Conservation (phyloP, 2,113 vertebrate genomes). For the Lophura nycthemera region DNA sequence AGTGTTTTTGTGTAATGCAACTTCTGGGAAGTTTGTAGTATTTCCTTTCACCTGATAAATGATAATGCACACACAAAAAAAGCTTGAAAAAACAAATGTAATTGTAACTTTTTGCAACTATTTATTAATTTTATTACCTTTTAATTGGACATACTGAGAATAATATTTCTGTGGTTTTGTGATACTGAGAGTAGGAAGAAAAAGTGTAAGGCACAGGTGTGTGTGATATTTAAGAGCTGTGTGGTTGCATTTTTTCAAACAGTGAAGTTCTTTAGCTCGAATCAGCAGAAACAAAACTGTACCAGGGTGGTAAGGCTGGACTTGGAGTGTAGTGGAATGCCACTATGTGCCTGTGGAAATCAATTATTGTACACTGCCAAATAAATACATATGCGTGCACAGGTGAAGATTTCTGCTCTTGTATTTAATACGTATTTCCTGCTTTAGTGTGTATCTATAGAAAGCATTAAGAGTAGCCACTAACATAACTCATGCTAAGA, state of each 20-base stretch:
- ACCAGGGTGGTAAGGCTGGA: neutral
- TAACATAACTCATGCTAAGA: neutral
- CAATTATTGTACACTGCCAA: neutral
- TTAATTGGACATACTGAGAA: neutral
- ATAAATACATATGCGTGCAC: rapidly evolving
- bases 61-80: neutral
- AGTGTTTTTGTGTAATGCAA: neutral
- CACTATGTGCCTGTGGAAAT: neutral
- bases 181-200: neutral
- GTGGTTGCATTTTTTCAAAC: neutral
- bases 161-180: neutral
- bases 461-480: neutral
- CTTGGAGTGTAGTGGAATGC: neutral
- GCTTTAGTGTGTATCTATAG: neutral
- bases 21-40: neutral
- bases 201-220: neutral
- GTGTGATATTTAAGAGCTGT: neutral
- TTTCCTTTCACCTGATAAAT: neutral
- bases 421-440: neutral
- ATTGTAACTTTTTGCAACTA: neutral
- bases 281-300: neutral
- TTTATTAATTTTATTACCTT: neutral
- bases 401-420: neutral
- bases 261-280: neutral
- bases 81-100: neutral